Evolutionary conservation across 2,888 invertebrate genomes (phyloP), one percentile per base, ranked within the genome.

Genomic region (Xylophagus ater): DNA sequence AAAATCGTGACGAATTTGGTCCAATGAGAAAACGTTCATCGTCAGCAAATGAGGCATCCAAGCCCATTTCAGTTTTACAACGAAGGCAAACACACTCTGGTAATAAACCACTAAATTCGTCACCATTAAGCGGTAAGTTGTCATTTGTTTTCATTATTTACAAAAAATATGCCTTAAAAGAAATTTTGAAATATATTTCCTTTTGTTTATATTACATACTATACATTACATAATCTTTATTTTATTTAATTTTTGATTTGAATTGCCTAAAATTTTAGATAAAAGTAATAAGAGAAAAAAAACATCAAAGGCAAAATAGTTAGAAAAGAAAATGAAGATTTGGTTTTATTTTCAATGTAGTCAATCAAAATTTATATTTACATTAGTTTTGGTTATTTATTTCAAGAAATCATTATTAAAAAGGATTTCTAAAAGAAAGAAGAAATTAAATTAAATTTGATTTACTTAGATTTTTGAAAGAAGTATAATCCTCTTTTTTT

Each of bases 21-120:
- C 80, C 82, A 4, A 75, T 76, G 55, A 68, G 81, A 49, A 71
- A 68, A 50, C 69, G 81, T 44, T 80, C 81, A 35, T 76, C 76
- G 25, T 81, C 81, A 18, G 78, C 78, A 8, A 78, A 73, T 30
- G 85, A 85, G 59, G 72, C 78, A 34, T 74, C 79, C 18, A 76
- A 78, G 54, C 78, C 81, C 1, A 72, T 72, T 43, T 65, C 65
- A 37, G 66, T 71, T 40, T 55, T 71, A 29, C 69, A 73, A 43
- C 68, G 78, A 33, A 67, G 77, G n/a, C 73, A 71, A 53, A 73
- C 72, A 26, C 70, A 72, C 53, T 68, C 74, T 41, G 74, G 72
- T 46, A 66, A 67, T 46, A 56, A 62, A 44, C 53, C 52, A 25
- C 49, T 53, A 34, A 58, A 56, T 40, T 59, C 55, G 12, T 55